These are phyloP conservation scores for Typhlomys cinereus DNA, from an alignment of 2,113 vertebrate species.

Conservation along the genomic window DNA sequence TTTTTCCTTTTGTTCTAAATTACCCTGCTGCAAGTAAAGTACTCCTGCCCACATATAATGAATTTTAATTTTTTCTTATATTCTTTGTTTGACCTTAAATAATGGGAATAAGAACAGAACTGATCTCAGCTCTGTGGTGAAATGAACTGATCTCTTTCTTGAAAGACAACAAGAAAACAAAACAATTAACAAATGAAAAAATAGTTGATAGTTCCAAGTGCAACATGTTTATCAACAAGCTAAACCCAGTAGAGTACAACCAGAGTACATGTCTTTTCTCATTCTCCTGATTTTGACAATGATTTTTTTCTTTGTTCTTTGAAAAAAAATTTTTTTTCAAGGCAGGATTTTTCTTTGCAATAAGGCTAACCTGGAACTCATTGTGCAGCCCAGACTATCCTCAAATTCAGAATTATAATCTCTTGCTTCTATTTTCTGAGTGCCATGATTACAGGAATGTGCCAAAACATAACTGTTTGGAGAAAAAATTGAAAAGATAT, in stretches of 20 bases:
- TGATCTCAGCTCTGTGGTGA: not conserved
- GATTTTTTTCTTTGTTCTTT: not conserved
- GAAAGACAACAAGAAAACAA: too few species aligned
- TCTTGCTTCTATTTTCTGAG: too few species aligned
- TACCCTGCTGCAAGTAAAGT: not conserved
- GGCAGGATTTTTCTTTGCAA: too few species aligned
- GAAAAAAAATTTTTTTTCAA: too few species aligned
- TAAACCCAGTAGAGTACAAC: not conserved
- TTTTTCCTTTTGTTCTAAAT: not conserved
- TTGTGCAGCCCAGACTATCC: too few species aligned
- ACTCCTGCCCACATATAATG: not conserved
- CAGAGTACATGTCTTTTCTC: not conserved
- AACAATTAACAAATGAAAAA: not conserved
- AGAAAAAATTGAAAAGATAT: not conserved
- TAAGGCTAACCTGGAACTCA: too few species aligned
- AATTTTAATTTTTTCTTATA: not conserved
- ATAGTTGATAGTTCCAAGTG: not conserved
- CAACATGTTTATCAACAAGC: not conserved
- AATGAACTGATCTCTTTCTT: not conserved
- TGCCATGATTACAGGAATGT: too few species aligned
- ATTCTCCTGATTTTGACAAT: not conserved
- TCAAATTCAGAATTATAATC: too few species aligned
- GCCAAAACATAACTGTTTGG: not conserved
- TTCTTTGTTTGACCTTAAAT: not conserved
- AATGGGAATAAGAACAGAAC: not conserved